Conservation (phyloP, 2,888 invertebrate species). For the Agrochola circellaris region DNA sequence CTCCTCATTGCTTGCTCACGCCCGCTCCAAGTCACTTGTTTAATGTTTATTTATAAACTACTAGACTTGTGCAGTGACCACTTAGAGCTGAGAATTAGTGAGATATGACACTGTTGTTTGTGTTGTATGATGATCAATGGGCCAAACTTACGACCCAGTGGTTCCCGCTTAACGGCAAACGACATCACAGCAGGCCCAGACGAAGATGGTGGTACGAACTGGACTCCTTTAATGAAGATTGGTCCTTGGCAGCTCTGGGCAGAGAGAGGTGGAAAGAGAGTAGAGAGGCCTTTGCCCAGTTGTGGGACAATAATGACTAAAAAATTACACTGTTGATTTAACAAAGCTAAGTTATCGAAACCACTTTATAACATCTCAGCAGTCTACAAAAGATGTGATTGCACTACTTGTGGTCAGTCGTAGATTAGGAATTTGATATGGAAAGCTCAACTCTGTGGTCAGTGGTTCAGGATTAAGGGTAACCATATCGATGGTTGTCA, state of each 20-base stretch:
- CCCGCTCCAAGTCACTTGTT: conserved; percentile 45
- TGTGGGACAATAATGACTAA: too few species aligned
- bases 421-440: conserved; percentile 23
- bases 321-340: not conserved
- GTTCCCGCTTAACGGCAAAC: too few species aligned
- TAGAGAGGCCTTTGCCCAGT: too few species aligned
- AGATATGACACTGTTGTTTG: conserved; percentile 8
- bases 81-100: conserved; percentile 18
- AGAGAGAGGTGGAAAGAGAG: too few species aligned
- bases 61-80: conserved; percentile 24
- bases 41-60: conserved; percentile 62
- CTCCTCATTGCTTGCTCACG: conserved; percentile 32
- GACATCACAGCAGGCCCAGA: too few species aligned
- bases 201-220: too few species aligned
- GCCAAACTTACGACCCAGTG: too few species aligned
- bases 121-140: too few species aligned
- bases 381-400: conserved; percentile 1
- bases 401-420: conserved; percentile 11
- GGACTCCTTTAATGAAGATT: too few species aligned
- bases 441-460: conserved; percentile 22
- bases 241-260: too few species aligned
- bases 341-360: not conserved
- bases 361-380: not conserved
- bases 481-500: conserved; percentile 1
- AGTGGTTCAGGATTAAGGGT: not conserved